phyloP scores from a whole-genome alignment of 2,888 invertebrate genomes.

The Cerastis leucographa region DNA sequence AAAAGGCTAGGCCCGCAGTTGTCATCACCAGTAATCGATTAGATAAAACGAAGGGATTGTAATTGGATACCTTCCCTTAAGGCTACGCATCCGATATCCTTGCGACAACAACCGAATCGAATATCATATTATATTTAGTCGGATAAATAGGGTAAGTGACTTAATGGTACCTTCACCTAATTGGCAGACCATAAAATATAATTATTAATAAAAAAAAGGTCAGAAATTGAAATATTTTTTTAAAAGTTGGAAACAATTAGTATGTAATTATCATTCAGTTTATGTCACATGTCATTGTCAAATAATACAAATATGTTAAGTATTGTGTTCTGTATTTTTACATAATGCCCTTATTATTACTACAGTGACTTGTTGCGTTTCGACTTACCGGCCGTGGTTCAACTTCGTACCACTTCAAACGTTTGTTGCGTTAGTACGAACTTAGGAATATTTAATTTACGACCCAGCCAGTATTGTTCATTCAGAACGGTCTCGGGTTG shows the following conservation, averaged over 20 bases:
- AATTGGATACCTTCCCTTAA: constrained; percentile 60
- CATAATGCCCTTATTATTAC: constrained; percentile 65
- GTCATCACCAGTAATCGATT: constrained; percentile 16
- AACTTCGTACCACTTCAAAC: constrained; percentile 67
- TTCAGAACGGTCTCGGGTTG: constrained; percentile 85
- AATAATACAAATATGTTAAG: neutral
- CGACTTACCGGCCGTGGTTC: constrained; percentile 66
- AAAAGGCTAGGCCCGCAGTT: neutral
- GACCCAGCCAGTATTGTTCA: constrained; percentile 88
- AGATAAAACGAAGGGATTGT: constrained; percentile 18
- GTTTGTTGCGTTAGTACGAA: constrained; percentile 77
- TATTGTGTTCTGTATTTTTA: constrained; percentile 45
- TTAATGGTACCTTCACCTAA: neutral
- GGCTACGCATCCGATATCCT: constrained; percentile 63
- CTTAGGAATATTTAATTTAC: constrained; percentile 87
- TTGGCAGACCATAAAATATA: constrained; percentile 1
- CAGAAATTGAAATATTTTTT: neutral
- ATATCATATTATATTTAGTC: constrained; percentile 61
- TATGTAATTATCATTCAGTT: neutral
- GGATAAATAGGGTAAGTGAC: constrained; percentile 39
- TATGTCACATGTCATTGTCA: constrained; percentile 6
- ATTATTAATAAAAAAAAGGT: neutral
- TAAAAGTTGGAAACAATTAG: neutral
- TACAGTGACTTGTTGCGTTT: constrained; percentile 57
- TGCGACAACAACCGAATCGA: constrained; percentile 56